Percentiles rank a stretch among this genome's conserved stretches.
Evolutionary conservation across 2,113 vertebrate species (phyloP).

Genomic region (Amphilophus citrinellus): DNA sequence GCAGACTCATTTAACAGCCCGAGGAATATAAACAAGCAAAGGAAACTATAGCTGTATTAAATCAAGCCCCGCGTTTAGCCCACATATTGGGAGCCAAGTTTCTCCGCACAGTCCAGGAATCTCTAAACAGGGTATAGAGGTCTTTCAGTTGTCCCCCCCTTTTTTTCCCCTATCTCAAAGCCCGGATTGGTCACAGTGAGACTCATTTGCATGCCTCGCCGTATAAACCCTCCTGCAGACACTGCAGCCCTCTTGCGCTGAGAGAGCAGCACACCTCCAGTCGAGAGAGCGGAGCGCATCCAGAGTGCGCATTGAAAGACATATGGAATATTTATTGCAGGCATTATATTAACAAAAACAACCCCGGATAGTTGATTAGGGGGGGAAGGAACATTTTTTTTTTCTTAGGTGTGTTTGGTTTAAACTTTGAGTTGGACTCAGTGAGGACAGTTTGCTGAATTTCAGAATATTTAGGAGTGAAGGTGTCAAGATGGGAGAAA

Average conservation of each 20-base stretch:
- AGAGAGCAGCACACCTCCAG: slow-evolving; percentile 72
- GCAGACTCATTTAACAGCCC: slow-evolving; percentile 71
- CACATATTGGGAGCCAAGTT: slow-evolving; percentile 78
- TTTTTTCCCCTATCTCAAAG: slow-evolving; percentile 64
- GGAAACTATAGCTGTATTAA: slow-evolving; percentile 77
- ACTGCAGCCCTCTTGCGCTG: slow-evolving; percentile 80
- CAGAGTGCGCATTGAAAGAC: slow-evolving; percentile 65
- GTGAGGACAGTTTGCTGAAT: slow-evolving; percentile 49
- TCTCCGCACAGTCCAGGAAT: slow-evolving; percentile 82
- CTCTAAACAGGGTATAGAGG: slow-evolving; percentile 81
- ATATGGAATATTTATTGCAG: slow-evolving; percentile 67
- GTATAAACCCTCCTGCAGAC: slow-evolving; percentile 87
- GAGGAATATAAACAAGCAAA: slow-evolving; percentile 71
- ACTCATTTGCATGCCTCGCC: slow-evolving; percentile 91
- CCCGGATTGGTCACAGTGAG: slow-evolving; percentile 79
- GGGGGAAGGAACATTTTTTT: slow-evolving; percentile 12
- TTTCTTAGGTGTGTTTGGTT: slow-evolving; percentile 34
- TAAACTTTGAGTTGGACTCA: slow-evolving; percentile 35
- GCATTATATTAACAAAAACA: slow-evolving; percentile 13
- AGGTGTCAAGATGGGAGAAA: slow-evolving; percentile 65
- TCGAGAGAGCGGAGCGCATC: slow-evolving; percentile 60
- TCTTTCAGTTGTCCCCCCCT: slow-evolving; percentile 74
- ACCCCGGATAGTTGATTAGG: slow-evolving; percentile 19
- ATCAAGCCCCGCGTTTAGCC: slow-evolving; percentile 71
- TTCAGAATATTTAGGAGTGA: slow-evolving; percentile 41